Evolutionary conservation across 2,113 vertebrate species (phyloP), one percentile per base, ranked within the genome.

Genomic region (Burhinus oedicnemus): DNA sequence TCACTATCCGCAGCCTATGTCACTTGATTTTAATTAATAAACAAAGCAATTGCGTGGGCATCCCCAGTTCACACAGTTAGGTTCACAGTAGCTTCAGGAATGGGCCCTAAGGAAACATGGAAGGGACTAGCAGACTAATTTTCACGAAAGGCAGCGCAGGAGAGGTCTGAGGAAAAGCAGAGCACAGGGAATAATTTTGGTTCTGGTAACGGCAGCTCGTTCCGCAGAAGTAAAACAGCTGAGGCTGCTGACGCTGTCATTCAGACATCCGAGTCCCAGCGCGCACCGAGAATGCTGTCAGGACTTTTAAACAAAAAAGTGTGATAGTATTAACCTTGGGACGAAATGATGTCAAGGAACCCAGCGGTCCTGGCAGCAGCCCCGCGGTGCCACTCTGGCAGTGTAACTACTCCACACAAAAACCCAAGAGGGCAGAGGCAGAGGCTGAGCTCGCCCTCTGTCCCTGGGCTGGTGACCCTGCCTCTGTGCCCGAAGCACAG

Each of bases 371-470:
- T 90, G 93, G 96, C 94, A 96, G 80, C 77, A 89, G 36, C 34
- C 23, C 38, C 10, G 38, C 2, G 6, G 66, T 84, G 51, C 15
- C 29, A 62, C 85, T 83, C 47, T 21, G 61, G 69, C 61, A 89
- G 72, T 71, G 79, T 77, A 89, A 30, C 72, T 57, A 72, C 71
- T 94, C 82, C 83, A 60, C 20, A 58, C 4, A 20, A 16, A 66
- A 80, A 92, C 81, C 77, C 7, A 22, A 19, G 78, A 83, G 89
- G 71, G 89, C 70, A 97, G 81, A 90, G 71, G 89, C 70, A 97
- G 81, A 81, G 72, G 64, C 27, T 94, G 94, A 94, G 78, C 29
- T 44, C 13, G 52, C 54, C 77, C 76, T 86, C 61, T 58, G 51
- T 58, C 38, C 58, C 44, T 6, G 19, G 23, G 40, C 65, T 89